These are phyloP conservation scores for Hyperoplus lanceolatus DNA, from an alignment of 2,797 vertebrate genomes.

Conservation along the genomic window DNA sequence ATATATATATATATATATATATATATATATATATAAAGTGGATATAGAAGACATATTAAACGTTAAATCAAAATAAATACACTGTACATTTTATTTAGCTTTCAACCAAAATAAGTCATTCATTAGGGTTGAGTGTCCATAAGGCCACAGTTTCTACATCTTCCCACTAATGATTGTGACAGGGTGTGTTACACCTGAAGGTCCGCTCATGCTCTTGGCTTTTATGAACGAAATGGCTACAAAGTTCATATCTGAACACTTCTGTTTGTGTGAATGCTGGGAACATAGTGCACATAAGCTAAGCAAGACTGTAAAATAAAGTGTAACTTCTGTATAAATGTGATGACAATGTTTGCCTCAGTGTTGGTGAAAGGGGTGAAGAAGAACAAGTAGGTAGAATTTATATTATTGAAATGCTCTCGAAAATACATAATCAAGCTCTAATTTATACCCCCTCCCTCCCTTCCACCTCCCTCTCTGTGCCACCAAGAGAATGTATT, in stretches of 20 bases:
- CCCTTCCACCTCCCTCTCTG: neutral
- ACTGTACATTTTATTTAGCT: slow-evolving; percentile 10
- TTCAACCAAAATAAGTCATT: slow-evolving; percentile 34
- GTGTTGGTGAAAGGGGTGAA: slow-evolving; percentile 60
- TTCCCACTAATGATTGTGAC: slow-evolving; percentile 6
- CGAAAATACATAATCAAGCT: slow-evolving; percentile 51
- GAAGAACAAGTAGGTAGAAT: slow-evolving; percentile 72
- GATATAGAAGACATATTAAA: neutral
- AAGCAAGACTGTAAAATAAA: slow-evolving; percentile 77
- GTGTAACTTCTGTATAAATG: slow-evolving; percentile 67
- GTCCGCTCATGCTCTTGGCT: slow-evolving; percentile 29
- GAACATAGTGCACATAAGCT: slow-evolving; percentile 47
- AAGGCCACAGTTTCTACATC: neutral
- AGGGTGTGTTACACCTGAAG: slow-evolving; percentile 29
- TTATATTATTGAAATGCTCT: slow-evolving; percentile 69
- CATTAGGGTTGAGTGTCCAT: neutral
- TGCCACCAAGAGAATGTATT: slow-evolving; percentile 71
- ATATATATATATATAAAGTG: too few species aligned
- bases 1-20: too few species aligned
- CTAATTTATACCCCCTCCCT: slow-evolving; percentile 44
- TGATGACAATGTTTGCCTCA: slow-evolving; percentile 67
- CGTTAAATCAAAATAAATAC: slow-evolving; percentile 15
- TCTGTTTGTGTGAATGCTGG: slow-evolving; percentile 39
- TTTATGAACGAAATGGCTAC: slow-evolving; percentile 21
- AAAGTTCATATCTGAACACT: slow-evolving; percentile 25